Percentiles rank a stretch among this genome's conserved stretches.
Evolutionary conservation across 2,113 vertebrate genomes (phyloP).

Genomic region (Galbula dea): DNA sequence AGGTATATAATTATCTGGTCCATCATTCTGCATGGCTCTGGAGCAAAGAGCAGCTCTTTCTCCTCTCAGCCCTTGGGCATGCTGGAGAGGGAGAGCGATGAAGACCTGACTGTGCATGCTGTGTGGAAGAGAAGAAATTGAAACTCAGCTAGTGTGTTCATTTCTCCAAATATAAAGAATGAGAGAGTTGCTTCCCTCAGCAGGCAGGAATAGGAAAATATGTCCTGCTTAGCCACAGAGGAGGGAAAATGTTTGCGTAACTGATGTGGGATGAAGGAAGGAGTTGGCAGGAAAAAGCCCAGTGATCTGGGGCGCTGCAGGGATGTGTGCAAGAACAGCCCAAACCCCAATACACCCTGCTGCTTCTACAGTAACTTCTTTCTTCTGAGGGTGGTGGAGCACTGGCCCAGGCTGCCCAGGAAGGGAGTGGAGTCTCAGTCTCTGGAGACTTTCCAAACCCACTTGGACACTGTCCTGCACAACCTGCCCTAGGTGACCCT

Average conservation of each 20-base stretch:
- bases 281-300: conserved; percentile 27
- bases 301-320: neutral
- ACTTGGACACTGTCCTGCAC: too few relatives aligned
- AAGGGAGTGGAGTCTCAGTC: too few relatives aligned
- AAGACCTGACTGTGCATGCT: neutral
- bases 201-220: conserved; percentile 32
- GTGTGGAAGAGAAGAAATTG: neutral
- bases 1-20: neutral
- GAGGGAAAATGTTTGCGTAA: conserved; percentile 30
- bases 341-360: neutral
- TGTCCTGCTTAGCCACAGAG: conserved; percentile 38
- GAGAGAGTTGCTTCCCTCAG: neutral
- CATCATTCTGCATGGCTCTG: neutral
- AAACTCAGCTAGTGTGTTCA: neutral
- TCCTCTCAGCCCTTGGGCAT: neutral
- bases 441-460: too few relatives aligned
- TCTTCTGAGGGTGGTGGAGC: too few relatives aligned
- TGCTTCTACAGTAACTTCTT: too few relatives aligned
- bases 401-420: too few relatives aligned
- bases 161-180: neutral
- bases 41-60: neutral
- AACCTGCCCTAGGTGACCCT: too few relatives aligned
- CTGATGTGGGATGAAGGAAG: conserved; percentile 9
- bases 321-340: neutral
- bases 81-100: neutral